Evolutionary conservation across 2,113 vertebrate genomes (phyloP).

Genomic region (Petaurus breviceps): DNA sequence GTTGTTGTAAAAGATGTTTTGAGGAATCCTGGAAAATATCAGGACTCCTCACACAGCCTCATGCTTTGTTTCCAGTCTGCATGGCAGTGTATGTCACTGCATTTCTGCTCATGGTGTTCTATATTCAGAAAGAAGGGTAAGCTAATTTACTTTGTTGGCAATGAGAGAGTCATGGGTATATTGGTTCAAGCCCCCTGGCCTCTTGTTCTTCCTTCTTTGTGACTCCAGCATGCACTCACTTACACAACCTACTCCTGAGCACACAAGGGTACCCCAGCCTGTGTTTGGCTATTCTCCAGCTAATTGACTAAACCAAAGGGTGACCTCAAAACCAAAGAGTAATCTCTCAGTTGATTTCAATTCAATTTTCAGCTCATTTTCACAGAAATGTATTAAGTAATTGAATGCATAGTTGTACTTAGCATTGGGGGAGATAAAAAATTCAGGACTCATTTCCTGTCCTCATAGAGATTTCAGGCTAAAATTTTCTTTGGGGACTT

Average conservation of each 20-base stretch:
- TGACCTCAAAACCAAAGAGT: not conserved
- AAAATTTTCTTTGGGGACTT: not conserved
- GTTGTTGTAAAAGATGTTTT: slow-evolving; percentile 34
- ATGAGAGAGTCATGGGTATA: not conserved
- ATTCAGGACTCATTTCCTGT: not conserved
- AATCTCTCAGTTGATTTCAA: not conserved
- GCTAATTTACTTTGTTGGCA: slow-evolving; percentile 22
- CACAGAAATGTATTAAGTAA: not conserved
- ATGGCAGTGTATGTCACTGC: slow-evolving; percentile 39
- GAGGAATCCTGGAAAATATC: slow-evolving; percentile 48
- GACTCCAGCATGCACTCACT: not conserved
- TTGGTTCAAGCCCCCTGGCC: not conserved
- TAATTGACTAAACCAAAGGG: not conserved
- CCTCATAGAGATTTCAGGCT: not conserved
- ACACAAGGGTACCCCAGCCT: not conserved
- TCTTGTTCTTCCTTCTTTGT: slow-evolving; percentile 38
- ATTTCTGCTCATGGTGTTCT: not conserved
- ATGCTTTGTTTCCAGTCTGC: slow-evolving; percentile 42
- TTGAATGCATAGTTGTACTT: not conserved
- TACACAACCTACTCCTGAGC: not conserved
- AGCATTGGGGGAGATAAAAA: not conserved
- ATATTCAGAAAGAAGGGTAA: slow-evolving; percentile 4
- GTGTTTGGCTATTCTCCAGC: not conserved
- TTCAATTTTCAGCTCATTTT: not conserved
- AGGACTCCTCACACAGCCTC: slow-evolving; percentile 42